These are phyloP conservation scores for Sylvicola cinctus DNA, from an alignment of 2,888 invertebrate genomes.

Conservation along the genomic window DNA sequence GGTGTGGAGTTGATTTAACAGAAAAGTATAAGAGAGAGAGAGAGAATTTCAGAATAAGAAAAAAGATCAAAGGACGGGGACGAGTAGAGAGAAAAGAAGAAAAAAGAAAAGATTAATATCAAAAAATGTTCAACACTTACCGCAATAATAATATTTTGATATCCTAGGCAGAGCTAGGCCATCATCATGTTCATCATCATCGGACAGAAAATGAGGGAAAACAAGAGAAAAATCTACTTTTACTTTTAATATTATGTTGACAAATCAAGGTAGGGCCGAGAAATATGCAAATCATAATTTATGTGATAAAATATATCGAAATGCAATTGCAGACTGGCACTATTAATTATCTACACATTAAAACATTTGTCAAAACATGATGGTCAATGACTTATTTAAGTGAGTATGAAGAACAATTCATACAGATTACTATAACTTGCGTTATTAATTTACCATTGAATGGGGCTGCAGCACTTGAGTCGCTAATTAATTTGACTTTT, in stretches of 20 bases:
- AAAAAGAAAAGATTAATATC: background rate
- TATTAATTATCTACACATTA: too few species aligned
- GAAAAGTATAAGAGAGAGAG: background rate
- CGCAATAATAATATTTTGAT: constrained; percentile 38
- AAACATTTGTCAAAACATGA: too few species aligned
- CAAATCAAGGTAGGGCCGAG: constrained; percentile 2
- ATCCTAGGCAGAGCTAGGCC: constrained; percentile 39
- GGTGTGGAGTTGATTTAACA: background rate
- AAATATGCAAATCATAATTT: background rate
- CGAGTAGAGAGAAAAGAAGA: background rate
- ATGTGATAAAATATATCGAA: too few species aligned
- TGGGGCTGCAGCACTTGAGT: too few species aligned
- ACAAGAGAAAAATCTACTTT: constrained; percentile 4
- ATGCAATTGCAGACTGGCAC: too few species aligned
- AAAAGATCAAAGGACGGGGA: background rate
- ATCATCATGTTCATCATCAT: constrained; percentile 2
- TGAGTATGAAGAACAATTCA: too few species aligned
- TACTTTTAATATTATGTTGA: constrained; percentile 5
- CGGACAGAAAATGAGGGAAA: constrained; percentile 5
- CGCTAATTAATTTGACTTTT: too few species aligned
- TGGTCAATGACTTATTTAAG: too few species aligned
- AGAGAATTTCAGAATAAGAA: background rate
- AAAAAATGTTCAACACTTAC: constrained; percentile 26
- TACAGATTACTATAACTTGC: too few species aligned
- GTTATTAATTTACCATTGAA: too few species aligned